Evolutionary conservation across 2,113 vertebrate genomes (phyloP).

Genomic region (Atlantisia rogersi): DNA sequence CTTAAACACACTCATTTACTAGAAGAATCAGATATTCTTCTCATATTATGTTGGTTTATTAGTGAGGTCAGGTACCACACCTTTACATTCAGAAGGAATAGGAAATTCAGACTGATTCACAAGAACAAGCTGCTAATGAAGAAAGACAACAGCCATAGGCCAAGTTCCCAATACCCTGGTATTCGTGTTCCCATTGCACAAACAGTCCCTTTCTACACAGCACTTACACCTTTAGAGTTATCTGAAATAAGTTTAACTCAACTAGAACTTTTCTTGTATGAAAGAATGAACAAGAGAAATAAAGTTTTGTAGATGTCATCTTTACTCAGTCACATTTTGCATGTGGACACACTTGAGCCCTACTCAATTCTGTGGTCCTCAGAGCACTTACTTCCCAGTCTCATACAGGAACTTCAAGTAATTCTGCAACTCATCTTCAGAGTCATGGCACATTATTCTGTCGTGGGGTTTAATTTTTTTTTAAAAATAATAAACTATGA

Average conservation of each 20-base stretch:
- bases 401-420: slow-evolving; percentile 10
- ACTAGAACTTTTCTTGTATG: neutral
- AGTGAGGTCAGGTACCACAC: neutral
- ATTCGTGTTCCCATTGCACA: neutral
- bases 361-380: neutral
- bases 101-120: slow-evolving; percentile 5
- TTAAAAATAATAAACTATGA: neutral
- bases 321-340: neutral
- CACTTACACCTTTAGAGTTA: neutral
- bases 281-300: neutral
- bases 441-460: neutral
- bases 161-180: neutral
- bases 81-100: neutral
- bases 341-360: neutral
- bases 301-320: neutral
- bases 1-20: neutral
- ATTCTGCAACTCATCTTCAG: neutral
- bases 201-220: neutral
- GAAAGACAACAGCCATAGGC: neutral
- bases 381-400: slow-evolving; percentile 29
- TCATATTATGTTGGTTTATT: neutral
- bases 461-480: too few relatives aligned
- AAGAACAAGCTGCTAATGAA: neutral
- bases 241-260: neutral
- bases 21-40: neutral